Base-by-base conservation (phyloP, 1,140 invertebrate genomes). In the Drosophila mojavensis region DNA sequence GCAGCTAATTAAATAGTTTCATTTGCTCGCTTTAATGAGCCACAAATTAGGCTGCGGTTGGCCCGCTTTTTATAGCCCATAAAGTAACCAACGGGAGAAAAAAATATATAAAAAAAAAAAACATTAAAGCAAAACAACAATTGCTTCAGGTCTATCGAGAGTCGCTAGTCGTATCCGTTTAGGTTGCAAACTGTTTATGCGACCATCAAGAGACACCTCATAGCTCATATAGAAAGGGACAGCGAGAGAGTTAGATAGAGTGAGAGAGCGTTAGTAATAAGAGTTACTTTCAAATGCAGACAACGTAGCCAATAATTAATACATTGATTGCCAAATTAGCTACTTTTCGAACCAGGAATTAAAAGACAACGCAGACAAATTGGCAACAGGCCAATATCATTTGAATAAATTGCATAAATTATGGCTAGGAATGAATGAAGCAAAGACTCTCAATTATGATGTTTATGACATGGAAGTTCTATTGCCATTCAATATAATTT, bases 1-100 rank as follows among this genome's bases (percentile, higher is more conserved):
- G 59, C 67, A 62, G 67, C 79, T 83, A 88, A 86, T 86, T 86
- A 88, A 86, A 88, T 85, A 85, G 77, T 84, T 85, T 73, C 76
- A 67, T 77, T 83, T 66, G 76, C 51, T 39, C 39, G 53, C 53
- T 47, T 75, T 78, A 78, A 75, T 78, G 69, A 77, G 74, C 75
- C 75, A 74, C 75, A 79, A 79, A 79, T 88, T 83, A 73, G 79
- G 55, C 73, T 74, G 69, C 76, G 72, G 71, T 78, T 77, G 66
- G 59, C 71, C 33, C 20, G 50, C 64, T 71, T 59, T 79, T 77
- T 82, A 79, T 82, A 33, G 75, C 67, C 69, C 67, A 83, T 83
- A 71, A 71, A 72, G 20, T 56, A 43, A 45, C 20, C 55, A 39
- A 20, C 48, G 36, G 13, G 56, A 58, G 62, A 24, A 7, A 39